Conservation (phyloP, 2,888 invertebrate species). For the Ophioninae sp. region DNA sequence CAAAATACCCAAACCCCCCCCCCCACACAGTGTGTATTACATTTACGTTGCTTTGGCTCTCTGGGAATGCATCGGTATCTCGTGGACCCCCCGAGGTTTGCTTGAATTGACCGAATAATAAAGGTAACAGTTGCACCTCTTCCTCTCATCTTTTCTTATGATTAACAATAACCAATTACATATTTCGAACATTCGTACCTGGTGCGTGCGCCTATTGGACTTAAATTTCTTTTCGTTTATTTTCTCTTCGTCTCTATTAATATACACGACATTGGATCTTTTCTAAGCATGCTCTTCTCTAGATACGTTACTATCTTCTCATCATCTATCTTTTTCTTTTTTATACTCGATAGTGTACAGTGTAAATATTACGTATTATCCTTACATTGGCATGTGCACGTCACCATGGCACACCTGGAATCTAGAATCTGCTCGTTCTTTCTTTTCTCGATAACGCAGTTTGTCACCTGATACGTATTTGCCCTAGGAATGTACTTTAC, state of each 20-base stretch:
- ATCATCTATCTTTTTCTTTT: conserved; percentile 1
- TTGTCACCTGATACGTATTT: conserved; percentile 22
- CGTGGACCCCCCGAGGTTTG: conserved; percentile 82
- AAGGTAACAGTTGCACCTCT: conserved; percentile 87
- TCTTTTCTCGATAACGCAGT: conserved; percentile 30
- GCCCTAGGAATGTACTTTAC: conserved; percentile 14
- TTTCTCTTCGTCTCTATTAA: background rate
- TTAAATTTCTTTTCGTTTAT: conserved; percentile 25
- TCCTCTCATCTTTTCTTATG: conserved; percentile 59
- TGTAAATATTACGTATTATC: background rate
- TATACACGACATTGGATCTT: conserved; percentile 38
- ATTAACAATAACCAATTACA: conserved; percentile 43
- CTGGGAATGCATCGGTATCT: conserved; percentile 85
- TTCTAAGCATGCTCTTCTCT: conserved; percentile 41
- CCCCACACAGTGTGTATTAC: conserved; percentile 80
- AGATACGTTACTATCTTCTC: conserved; percentile 2
- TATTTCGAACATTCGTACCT: conserved; percentile 58
- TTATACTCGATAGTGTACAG: conserved; percentile 9
- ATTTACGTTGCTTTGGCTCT: conserved; percentile 82
- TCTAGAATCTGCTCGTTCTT: conserved; percentile 38
- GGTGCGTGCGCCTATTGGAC: conserved; percentile 57
- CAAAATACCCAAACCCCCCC: conserved; percentile 40
- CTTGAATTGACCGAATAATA: conserved; percentile 81
- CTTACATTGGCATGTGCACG: background rate
- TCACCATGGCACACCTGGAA: background rate